Evolutionary conservation across 2,797 vertebrate species (phyloP).

Genomic region (Malurus leucopterus): DNA sequence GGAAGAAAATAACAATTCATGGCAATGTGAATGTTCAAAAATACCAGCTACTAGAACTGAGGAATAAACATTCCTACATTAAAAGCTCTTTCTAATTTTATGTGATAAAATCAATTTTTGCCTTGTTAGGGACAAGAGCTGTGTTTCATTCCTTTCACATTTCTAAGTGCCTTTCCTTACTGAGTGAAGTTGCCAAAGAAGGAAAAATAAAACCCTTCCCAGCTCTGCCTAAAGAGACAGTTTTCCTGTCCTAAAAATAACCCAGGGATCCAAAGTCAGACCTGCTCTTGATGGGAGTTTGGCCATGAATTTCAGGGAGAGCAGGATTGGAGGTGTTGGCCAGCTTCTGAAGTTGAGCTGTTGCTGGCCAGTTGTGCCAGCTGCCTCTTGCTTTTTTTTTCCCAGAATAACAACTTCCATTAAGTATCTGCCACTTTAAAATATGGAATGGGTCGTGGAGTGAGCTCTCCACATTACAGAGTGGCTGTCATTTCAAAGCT

Average conservation of each 20-base stretch:
- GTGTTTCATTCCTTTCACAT: not conserved
- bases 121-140: not conserved
- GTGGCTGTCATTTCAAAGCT: not conserved
- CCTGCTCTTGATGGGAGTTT: not conserved
- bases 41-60: not conserved
- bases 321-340: not conserved
- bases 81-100: not conserved
- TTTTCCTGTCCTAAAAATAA: not conserved
- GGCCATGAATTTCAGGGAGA: not conserved
- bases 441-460: not conserved
- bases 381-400: not conserved
- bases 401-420: not conserved
- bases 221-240: not conserved
- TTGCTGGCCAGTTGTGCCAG: not conserved
- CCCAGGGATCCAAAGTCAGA: not conserved
- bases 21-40: not conserved
- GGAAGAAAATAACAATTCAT: not conserved
- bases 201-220: not conserved
- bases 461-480: not conserved
- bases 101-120: not conserved
- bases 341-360: not conserved
- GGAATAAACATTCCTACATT: not conserved
- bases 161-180: not conserved
- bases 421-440: not conserved
- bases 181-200: not conserved